Evolutionary conservation across 2,888 invertebrate genomes (phyloP).

Genomic region (Tetranychus piercei): DNA sequence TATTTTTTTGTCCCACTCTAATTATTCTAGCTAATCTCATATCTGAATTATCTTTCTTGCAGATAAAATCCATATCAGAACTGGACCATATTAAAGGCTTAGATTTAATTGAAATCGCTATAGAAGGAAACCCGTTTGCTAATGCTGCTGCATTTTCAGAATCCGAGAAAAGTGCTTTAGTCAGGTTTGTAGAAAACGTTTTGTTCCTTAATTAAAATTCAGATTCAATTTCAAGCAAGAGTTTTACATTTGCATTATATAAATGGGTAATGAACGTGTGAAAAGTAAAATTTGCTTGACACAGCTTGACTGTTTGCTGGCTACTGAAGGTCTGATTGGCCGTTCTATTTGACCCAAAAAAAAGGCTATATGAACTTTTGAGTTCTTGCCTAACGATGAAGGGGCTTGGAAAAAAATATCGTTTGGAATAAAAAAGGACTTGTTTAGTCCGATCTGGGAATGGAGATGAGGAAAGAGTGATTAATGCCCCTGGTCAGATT

Average conservation of each 20-base stretch:
- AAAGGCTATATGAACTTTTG: neutral
- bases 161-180: neutral
- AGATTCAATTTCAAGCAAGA: too few relatives aligned
- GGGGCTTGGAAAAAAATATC: neutral
- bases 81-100: constrained; percentile 50
- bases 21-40: neutral
- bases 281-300: too few relatives aligned
- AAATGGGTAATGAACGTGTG: too few relatives aligned
- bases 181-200: neutral
- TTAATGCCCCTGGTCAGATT: neutral
- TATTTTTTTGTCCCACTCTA: constrained; percentile 21
- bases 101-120: constrained; percentile 51
- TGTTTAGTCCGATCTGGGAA: neutral
- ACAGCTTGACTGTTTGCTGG: too few relatives aligned
- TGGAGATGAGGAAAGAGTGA: neutral
- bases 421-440: neutral
- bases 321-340: neutral
- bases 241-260: too few relatives aligned
- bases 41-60: neutral
- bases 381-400: neutral
- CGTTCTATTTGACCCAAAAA: neutral
- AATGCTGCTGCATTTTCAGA: constrained; percentile 43
- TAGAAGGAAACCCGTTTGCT: constrained; percentile 62
- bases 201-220: neutral
- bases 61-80: neutral